phyloP scores from a whole-genome alignment of 1,140 invertebrate species.

The Amyelois transitella region DNA sequence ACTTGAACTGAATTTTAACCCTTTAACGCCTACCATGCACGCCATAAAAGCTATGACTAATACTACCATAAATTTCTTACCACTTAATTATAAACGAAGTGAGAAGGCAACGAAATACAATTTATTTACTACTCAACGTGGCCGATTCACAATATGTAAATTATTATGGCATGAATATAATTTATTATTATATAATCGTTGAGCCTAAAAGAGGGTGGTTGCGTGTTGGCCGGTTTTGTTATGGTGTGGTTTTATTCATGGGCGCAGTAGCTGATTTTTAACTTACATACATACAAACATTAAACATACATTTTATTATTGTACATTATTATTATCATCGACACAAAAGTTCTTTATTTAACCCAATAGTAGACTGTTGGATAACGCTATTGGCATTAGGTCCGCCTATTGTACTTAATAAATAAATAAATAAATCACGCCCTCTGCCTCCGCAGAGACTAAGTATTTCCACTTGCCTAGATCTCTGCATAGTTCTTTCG shows the following conservation, averaged over 20 bases:
- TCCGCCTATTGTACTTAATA: too few species aligned
- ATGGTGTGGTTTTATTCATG: neutral
- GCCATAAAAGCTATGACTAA: slow-evolving; percentile 12
- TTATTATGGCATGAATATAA: slow-evolving; percentile 55
- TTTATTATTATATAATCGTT: slow-evolving; percentile 65
- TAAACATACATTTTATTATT: too few species aligned
- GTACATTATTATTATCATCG: too few species aligned
- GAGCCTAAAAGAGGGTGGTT: slow-evolving; percentile 44
- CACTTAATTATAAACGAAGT: slow-evolving; percentile 53
- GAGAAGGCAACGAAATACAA: slow-evolving; percentile 63
- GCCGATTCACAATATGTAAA: slow-evolving; percentile 54
- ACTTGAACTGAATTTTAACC: neutral
- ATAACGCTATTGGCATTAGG: too few species aligned
- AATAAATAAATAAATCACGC: neutral
- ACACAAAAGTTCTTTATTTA: too few species aligned
- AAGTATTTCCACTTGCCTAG: too few species aligned
- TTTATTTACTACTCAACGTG: slow-evolving; percentile 62
- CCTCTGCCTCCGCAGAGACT: neutral
- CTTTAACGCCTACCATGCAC: neutral
- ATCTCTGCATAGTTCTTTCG: too few species aligned
- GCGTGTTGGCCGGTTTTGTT: slow-evolving; percentile 36
- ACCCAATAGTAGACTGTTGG: too few species aligned
- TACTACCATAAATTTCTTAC: slow-evolving; percentile 27
- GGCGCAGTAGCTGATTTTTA: neutral
- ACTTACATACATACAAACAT: too few species aligned